Base-by-base conservation (phyloP, 1,140 invertebrate species). In the Scylla paramamosain region DNA sequence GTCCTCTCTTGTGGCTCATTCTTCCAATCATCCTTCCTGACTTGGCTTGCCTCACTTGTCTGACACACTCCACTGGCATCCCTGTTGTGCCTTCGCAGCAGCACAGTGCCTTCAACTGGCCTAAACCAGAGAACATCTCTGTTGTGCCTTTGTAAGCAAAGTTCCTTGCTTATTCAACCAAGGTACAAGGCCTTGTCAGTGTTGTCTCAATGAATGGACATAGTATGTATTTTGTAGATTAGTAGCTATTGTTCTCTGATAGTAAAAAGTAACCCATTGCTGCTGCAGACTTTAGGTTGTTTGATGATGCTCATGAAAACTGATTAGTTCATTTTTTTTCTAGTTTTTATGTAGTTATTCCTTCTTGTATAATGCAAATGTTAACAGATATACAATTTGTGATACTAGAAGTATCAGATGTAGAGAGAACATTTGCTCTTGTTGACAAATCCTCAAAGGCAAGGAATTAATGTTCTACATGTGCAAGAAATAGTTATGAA, bases 11-110 rank as follows among this genome's bases (percentile, higher is more conserved):
- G 29, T 93, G 46, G 45, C 28, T n/a, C 77, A 83, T 7, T 4
- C 46, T 48, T 48, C 46, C 77, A 29, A 93, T 67, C 67, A 39
- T 82, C 83, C 92, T 82, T 8, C 31, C 48, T 82, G 77, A 52
- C 92, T 86, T 25, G 16, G 29, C 25, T 32, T 29, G 45, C 16
- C 16, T 12, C 59, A 20, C 29, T 7, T 48, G 32, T 48, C n/a
- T 93, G 77, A 32, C 28, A 45, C n/a, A 32, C 84, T 48, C 82
- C 92, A 86, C 92, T 93, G 92, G 92, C 92, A 93, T 93, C 92
- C 92, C 29, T 86, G 92, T 93, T 39, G 92, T 93, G 92, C 92
- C 92, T 93, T 93, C 39, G 28, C 20, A 93, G 20, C 14, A 93
- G 92, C 92, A 93, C 92, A 86, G 92, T 93, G 92, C 92, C 92